A percentile compares a stretch with the other conserved stretches of the same genome.
These are phyloP conservation scores for Cephonodes hylas DNA, from an alignment of 2,888 invertebrate species.

Conservation along the genomic window DNA sequence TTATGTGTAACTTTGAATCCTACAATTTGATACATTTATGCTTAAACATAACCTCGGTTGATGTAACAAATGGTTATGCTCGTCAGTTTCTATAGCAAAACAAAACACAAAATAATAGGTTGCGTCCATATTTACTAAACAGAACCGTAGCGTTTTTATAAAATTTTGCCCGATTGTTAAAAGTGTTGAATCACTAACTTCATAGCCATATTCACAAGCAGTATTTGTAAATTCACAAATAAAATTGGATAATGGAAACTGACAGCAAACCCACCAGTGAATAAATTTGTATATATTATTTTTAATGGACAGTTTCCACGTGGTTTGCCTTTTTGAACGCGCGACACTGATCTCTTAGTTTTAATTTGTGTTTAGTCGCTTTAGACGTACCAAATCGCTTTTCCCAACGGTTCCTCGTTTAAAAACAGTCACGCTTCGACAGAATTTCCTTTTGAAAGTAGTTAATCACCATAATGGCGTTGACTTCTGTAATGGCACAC, in stretches of 20 bases:
- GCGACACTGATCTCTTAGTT: slow-evolving; percentile 48
- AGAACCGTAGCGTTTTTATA: neutral
- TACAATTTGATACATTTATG: neutral
- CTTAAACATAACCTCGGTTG: neutral
- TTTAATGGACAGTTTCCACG: slow-evolving; percentile 24
- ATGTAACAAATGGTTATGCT: neutral
- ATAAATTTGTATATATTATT: slow-evolving; percentile 30
- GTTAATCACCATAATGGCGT: neutral
- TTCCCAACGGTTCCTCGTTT: neutral
- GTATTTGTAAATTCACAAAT: neutral
- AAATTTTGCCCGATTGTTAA: neutral
- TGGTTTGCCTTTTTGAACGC: slow-evolving; percentile 56
- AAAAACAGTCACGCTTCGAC: neutral
- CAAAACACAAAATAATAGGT: neutral
- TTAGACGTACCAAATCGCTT: neutral
- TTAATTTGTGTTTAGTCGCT: slow-evolving; percentile 21
- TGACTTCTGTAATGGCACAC: neutral
- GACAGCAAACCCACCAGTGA: neutral
- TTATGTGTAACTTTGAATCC: neutral
- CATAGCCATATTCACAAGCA: neutral
- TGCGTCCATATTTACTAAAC: neutral
- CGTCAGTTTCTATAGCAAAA: neutral
- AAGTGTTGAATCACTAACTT: neutral
- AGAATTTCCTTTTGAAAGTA: neutral
- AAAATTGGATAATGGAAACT: neutral